Conservation (phyloP, 2,113 vertebrate species). For the Numenius arquata region DNA sequence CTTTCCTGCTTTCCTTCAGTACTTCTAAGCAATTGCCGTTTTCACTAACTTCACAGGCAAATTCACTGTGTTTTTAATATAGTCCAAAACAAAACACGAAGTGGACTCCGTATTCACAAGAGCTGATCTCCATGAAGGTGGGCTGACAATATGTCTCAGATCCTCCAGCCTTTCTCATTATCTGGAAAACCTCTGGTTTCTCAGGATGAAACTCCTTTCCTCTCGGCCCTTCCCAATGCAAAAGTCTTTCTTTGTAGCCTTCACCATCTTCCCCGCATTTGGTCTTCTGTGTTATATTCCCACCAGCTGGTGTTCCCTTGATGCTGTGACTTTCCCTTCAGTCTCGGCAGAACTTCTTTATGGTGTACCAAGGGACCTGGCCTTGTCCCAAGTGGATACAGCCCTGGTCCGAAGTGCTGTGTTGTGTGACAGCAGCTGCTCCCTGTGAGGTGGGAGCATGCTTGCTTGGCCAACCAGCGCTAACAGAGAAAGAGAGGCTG, state of each 20-base stretch:
- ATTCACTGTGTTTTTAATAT: not conserved
- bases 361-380: not conserved
- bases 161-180: not conserved
- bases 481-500: not conserved
- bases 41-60: not conserved
- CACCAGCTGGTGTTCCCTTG: not conserved
- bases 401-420: not conserved
- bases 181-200: not conserved
- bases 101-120: not conserved
- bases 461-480: not conserved
- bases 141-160: not conserved
- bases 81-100: not conserved
- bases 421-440: not conserved
- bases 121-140: not conserved
- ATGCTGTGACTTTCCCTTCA: not conserved
- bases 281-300: not conserved
- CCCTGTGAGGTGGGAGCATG: not conserved
- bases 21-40: not conserved
- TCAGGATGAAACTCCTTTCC: not conserved
- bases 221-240: not conserved
- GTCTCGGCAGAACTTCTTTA: not conserved
- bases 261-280: not conserved
- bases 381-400: not conserved
- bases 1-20: not conserved
- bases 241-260: not conserved